Evolutionary conservation across 92 coral and sea anemone genomes (phyloP).

Genomic region (Actinernus sp.): DNA sequence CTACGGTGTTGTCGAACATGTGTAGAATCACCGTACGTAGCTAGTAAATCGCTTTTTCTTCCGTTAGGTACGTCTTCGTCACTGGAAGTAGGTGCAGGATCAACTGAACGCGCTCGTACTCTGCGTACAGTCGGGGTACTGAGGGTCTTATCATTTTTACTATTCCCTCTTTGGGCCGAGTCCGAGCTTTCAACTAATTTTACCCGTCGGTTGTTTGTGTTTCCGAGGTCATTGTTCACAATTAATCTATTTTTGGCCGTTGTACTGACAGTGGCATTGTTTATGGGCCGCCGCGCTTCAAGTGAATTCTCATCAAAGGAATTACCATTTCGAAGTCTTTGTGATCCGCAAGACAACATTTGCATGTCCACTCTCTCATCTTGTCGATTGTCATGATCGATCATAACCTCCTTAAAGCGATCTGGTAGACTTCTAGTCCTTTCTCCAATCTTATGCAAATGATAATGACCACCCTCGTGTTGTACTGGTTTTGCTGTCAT

Average conservation of each 20-base stretch:
- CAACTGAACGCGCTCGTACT: slow-evolving; percentile 6
- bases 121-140: neutral
- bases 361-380: slow-evolving; percentile 18
- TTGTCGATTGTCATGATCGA: neutral
- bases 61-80: neutral
- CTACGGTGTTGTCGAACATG: neutral
- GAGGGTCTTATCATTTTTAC: neutral
- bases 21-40: neutral
- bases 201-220: neutral
- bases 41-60: neutral
- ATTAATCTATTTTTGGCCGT: slow-evolving; percentile 17
- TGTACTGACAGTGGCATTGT: slow-evolving; percentile 8
- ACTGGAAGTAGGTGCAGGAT: neutral
- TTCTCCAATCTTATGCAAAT: neutral
- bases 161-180: neutral
- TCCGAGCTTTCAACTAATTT: neutral
- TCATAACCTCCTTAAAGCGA: neutral
- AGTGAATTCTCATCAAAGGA: slow-evolving; percentile 4
- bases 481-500: neutral
- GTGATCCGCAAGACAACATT: neutral
- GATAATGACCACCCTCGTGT: neutral
- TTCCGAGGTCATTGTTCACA: slow-evolving; percentile 1
- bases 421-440: neutral
- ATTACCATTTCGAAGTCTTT: slow-evolving; percentile 1
- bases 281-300: neutral